Conservation (phyloP, 2,797 vertebrate species). For the Dermochelys coriacea region DNA sequence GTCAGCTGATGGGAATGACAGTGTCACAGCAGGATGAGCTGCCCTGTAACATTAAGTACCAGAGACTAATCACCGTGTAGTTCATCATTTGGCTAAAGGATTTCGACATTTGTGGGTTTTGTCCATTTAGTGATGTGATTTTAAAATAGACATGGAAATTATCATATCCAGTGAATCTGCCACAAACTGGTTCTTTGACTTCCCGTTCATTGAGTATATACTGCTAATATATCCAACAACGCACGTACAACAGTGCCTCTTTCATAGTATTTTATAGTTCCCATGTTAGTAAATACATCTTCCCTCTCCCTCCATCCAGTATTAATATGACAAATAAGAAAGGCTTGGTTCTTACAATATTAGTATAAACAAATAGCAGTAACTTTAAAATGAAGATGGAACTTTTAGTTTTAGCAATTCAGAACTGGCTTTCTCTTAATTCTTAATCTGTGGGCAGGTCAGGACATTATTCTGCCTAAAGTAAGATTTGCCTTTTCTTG, state of each 20-base stretch:
- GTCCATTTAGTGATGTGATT: background rate
- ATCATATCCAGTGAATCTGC: background rate
- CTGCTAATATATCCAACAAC: background rate
- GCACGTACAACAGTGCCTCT: background rate
- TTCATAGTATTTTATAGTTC: background rate
- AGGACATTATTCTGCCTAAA: too few species aligned
- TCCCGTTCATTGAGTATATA: background rate
- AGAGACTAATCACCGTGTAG: background rate
- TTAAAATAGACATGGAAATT: background rate
- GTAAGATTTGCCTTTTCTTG: too few species aligned
- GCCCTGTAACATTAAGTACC: background rate
- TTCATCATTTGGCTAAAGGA: background rate
- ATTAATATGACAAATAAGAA: background rate
- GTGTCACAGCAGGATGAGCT: background rate
- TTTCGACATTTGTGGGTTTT: background rate
- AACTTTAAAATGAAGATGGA: too few species aligned
- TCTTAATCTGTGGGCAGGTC: too few species aligned
- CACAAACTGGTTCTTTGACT: background rate
- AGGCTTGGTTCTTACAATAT: background rate
- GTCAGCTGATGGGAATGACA: background rate
- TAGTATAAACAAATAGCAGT: background rate
- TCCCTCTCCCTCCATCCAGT: background rate
- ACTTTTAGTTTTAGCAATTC: too few species aligned
- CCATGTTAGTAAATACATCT: background rate
- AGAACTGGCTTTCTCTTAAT: too few species aligned